Evolutionary conservation across 1,140 invertebrate species (phyloP).

Genomic region (Venustaconcha ellipsiformis): DNA sequence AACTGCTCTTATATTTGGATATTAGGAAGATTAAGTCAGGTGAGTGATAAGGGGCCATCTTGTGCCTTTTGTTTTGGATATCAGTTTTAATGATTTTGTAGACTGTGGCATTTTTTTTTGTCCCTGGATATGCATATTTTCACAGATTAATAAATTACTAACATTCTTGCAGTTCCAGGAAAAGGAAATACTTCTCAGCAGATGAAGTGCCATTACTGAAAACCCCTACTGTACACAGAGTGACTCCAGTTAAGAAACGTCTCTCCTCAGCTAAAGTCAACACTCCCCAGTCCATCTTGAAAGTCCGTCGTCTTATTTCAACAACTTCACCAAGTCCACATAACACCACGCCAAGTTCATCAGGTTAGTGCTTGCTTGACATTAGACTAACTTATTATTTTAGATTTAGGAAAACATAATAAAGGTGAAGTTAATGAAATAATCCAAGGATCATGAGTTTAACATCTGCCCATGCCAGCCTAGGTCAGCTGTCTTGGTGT

Average conservation of each 20-base stretch:
- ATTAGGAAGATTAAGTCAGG: too few relatives aligned
- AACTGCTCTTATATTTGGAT: too few relatives aligned
- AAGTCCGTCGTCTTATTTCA: constrained; percentile 41
- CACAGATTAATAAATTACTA: too few relatives aligned
- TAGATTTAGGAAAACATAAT: too few relatives aligned
- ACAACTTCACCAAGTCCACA: constrained; percentile 22
- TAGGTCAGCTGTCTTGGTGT: background rate
- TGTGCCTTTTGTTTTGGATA: too few relatives aligned
- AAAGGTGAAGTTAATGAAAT: background rate
- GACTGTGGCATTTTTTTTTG: too few relatives aligned
- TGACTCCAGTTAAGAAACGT: constrained; percentile 35
- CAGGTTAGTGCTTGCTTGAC: constrained; percentile 2
- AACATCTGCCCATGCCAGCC: background rate
- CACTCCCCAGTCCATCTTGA: constrained; percentile 60
- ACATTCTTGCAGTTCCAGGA: constrained; percentile 10
- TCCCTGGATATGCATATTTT: too few relatives aligned
- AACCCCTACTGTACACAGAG: constrained; percentile 52
- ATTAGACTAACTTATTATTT: too few relatives aligned
- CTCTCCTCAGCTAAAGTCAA: constrained; percentile 51
- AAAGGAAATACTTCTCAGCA: constrained; percentile 37
- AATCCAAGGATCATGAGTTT: background rate
- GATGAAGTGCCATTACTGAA: constrained; percentile 51
- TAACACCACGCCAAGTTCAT: constrained; percentile 19
- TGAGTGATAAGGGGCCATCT: too few relatives aligned
- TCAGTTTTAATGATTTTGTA: too few relatives aligned